Evolutionary conservation across 2,113 vertebrate species (phyloP), one percentile per base, ranked within the genome.

Genomic region (Athene cunicularia): DNA sequence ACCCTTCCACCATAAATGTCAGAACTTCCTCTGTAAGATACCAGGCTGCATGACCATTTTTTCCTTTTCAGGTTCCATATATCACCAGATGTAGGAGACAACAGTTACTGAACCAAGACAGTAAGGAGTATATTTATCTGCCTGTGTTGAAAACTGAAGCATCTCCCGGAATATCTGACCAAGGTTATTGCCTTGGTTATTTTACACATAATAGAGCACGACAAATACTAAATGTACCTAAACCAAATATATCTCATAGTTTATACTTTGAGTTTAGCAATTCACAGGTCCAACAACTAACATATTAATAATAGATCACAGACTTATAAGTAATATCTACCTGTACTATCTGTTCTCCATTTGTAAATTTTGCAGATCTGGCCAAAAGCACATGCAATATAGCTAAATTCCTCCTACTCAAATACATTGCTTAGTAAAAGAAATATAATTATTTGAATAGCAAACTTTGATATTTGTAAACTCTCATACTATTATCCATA

Each of bases 361-460:
- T 58, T 76, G 24, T 18, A 80, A 55, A 19, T 73, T 80, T 55
- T 59, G 27, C 30, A 86, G 50, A n/a, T 16, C 12, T 62, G 45
- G 10, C 20, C 45, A 56, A n/a, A 74, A 50, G 0, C 0, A 43
- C 53, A 21, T 67, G n/a, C n/a, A 53, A 49, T 35, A 67, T 2
- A 80, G n/a, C 15, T 67, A 59, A 92, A 80, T 53, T 72, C n/a
- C 11, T 72, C 30, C 32, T 30, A 72, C 12, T 77, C 5, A 6
- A 60, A 63, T 6, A 23, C 12, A 11, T 8, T 20, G 19, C 26
- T 77, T 59, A 59, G 21, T 64, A 43, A 63, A 88, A 73, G 58
- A 66, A 73, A 55, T 11, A 62, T 7, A 79, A 53, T 32, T 66
- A 32, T 53, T 70, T 49, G 24, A 71, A 75, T 16, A 73, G 14